A percentile compares a stretch with the other conserved stretches of the same genome.
Evolutionary conservation across 1,140 invertebrate genomes (phyloP).

Genomic region (Pinna nobilis): DNA sequence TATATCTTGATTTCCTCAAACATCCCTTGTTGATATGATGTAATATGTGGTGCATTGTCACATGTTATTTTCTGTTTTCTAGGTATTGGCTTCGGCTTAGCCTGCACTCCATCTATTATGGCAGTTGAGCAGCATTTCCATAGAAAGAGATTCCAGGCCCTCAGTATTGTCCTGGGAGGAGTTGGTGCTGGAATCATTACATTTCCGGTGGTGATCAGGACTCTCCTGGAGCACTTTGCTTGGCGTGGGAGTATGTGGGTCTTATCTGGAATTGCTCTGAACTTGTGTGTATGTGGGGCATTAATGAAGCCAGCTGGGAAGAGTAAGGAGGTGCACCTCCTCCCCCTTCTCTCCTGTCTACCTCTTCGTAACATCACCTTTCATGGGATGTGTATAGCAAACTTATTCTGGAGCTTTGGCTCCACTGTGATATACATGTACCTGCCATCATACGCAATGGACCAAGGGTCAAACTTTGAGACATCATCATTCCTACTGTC

Average conservation of each 20-base stretch:
- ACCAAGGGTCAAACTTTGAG: slow-evolving; percentile 58
- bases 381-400: slow-evolving; percentile 68
- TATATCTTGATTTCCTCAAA: no score
- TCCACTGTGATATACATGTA: slow-evolving; percentile 71
- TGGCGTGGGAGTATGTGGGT: slow-evolving; percentile 92
- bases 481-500: slow-evolving; percentile 63
- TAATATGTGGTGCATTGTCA: not conserved
- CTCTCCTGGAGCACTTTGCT: slow-evolving; percentile 74
- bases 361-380: slow-evolving; percentile 67
- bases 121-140: slow-evolving; percentile 67
- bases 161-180: slow-evolving; percentile 62
- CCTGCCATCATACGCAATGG: slow-evolving; percentile 68
- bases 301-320: slow-evolving; percentile 57
- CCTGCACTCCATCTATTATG: slow-evolving; percentile 68
- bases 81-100: slow-evolving; percentile 70
- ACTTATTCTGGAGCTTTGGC: slow-evolving; percentile 72
- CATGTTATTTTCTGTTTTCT: slow-evolving; percentile 21
- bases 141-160: slow-evolving; percentile 58
- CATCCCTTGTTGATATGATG: not conserved
- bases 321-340: slow-evolving; percentile 58
- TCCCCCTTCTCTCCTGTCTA: slow-evolving; percentile 65
- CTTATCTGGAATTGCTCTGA: slow-evolving; percentile 88
- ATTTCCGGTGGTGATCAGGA: slow-evolving; percentile 64
- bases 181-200: slow-evolving; percentile 67
- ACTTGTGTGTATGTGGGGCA: slow-evolving; percentile 91